Evolutionary conservation across 2,113 vertebrate species (phyloP).

Genomic region (Mirounga angustirostris): DNA sequence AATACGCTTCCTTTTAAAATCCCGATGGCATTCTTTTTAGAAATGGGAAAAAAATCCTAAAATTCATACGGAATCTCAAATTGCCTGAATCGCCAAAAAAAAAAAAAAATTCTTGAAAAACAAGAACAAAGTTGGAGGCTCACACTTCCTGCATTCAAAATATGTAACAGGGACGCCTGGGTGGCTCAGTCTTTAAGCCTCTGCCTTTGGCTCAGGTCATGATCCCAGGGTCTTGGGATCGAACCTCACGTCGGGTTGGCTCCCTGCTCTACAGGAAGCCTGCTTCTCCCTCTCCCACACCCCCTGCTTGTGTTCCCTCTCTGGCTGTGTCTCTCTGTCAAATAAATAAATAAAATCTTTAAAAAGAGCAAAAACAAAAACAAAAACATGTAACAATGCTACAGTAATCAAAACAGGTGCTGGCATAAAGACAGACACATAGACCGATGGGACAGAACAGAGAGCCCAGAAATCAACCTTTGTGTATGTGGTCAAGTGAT

Average conservation of each 20-base stretch:
- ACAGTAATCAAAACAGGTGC: background rate
- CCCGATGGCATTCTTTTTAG: background rate
- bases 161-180: no score
- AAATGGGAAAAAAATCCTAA: background rate
- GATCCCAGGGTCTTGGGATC: no score
- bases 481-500: background rate
- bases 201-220: no score
- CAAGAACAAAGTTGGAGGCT: background rate
- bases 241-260: no score
- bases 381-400: background rate
- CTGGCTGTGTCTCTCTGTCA: no score
- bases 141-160: background rate
- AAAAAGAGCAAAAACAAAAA: no score
- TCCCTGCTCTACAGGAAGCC: no score
- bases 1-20: background rate
- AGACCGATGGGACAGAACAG: background rate
- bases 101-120: slow-evolving; percentile 1
- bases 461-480: background rate
- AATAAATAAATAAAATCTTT: no score
- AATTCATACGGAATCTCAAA: background rate
- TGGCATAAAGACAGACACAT: background rate
- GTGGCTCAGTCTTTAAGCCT: background rate
- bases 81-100: background rate
- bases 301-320: no score
- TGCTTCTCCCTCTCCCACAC: no score